Percentiles rank a stretch among this genome's conserved stretches.
These are phyloP conservation scores for Characodon lateralis DNA, from an alignment of 2,797 vertebrate genomes.

Conservation along the genomic window DNA sequence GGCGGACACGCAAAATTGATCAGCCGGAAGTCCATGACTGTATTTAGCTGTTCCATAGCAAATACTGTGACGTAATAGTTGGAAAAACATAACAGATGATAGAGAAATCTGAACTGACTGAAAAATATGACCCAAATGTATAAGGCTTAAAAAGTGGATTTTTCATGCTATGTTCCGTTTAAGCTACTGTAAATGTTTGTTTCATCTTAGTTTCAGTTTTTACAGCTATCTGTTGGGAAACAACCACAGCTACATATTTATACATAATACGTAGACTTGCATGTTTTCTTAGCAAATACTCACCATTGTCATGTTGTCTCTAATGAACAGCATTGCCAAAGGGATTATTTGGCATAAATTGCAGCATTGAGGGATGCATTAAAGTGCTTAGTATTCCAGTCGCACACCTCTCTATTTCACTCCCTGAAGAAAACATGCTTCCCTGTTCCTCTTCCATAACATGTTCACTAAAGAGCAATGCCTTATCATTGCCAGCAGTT, in stretches of 20 bases:
- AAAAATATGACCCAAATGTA: no score
- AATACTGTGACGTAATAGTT: no score
- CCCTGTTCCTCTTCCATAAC: slow-evolving; percentile 66
- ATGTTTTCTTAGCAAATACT: slow-evolving; percentile 79
- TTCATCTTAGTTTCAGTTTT: not conserved
- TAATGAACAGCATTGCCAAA: slow-evolving; percentile 58
- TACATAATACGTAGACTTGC: slow-evolving; percentile 63
- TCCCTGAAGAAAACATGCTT: slow-evolving; percentile 78
- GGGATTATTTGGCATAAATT: slow-evolving; percentile 65
- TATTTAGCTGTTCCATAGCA: no score
- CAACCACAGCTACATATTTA: slow-evolving; percentile 59
- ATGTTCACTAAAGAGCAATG: slow-evolving; percentile 68
- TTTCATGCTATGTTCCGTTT: no score
- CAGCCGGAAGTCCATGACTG: no score
- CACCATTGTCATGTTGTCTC: slow-evolving; percentile 59
- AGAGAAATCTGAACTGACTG: no score
- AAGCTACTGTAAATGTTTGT: no score
- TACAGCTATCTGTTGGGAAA: not conserved
- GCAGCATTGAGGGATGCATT: slow-evolving; percentile 55
- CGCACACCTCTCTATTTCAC: slow-evolving; percentile 52
- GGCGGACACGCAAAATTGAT: no score
- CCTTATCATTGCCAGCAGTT: slow-evolving; percentile 59
- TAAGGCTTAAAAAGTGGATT: no score
- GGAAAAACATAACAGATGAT: no score
- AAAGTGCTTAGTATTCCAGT: slow-evolving; percentile 60